These are phyloP conservation scores for Bombus haemorrhoidalis DNA, from an alignment of 1,140 invertebrate species.

Conservation along the genomic window DNA sequence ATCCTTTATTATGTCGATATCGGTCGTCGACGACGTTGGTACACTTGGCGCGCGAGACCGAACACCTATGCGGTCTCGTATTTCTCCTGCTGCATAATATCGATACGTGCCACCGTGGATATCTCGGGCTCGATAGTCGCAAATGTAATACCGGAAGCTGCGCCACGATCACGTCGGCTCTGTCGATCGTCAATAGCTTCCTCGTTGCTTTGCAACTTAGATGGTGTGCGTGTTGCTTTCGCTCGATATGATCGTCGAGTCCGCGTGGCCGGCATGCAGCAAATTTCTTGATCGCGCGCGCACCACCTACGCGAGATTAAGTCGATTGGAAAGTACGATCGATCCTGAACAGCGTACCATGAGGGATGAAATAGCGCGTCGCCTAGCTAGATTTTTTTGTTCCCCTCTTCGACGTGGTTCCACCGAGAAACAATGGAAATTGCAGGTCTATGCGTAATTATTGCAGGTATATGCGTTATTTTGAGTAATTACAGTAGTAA, in stretches of 20 bases:
- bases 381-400: background rate
- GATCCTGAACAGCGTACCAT: background rate
- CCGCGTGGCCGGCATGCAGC: conserved; percentile 11
- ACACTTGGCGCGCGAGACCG: conserved; percentile 39
- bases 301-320: conserved; percentile 53
- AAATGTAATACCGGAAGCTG: conserved; percentile 61
- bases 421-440: background rate
- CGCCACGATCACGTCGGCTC: conserved; percentile 49
- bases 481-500: background rate
- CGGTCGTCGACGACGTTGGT: conserved; percentile 35
- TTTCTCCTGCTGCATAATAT: conserved; percentile 51
- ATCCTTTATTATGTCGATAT: conserved; percentile 34
- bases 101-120: conserved; percentile 44
- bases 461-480: background rate
- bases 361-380: conserved; percentile 6
- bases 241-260: conserved; percentile 42
- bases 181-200: conserved; percentile 56
- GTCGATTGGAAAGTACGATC: conserved; percentile 41
- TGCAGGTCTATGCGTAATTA: background rate
- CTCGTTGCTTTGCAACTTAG: conserved; percentile 34
- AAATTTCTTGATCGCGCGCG: conserved; percentile 45
- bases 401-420: background rate
- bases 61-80: conserved; percentile 37
- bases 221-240: background rate
- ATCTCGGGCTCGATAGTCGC: conserved; percentile 46